Percentiles rank a stretch among this genome's conserved stretches.
These are phyloP conservation scores for Hippocampus comes DNA, from an alignment of 2,113 vertebrate species.

Conservation along the genomic window DNA sequence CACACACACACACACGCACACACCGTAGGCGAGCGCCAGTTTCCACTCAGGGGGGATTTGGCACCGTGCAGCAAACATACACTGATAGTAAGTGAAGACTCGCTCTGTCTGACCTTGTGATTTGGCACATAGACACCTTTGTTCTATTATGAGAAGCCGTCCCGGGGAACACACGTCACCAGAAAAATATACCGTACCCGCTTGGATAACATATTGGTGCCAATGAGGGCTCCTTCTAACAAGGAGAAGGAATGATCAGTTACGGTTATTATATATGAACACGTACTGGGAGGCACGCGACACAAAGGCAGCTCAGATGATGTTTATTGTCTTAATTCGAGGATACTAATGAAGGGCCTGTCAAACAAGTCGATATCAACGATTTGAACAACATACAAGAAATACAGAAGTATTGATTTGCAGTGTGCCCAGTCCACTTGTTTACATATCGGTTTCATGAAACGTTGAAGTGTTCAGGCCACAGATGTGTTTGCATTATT, in stretches of 20 bases:
- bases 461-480: too few species aligned
- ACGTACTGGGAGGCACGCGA: conserved; percentile 5
- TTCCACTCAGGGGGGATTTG: conserved; percentile 48
- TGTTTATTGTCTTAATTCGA: conserved; percentile 45
- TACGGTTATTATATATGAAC: conserved; percentile 26
- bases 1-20: conserved; percentile 1
- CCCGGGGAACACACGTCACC: neutral
- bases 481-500: too few species aligned
- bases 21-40: conserved; percentile 27
- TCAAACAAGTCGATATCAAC: neutral
- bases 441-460: too few species aligned
- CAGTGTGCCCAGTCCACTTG: too few species aligned
- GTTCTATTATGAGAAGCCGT: conserved; percentile 56
- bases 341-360: conserved; percentile 26
- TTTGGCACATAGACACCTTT: conserved; percentile 56
- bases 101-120: conserved; percentile 66
- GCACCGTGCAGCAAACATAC: conserved; percentile 50
- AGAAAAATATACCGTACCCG: neutral
- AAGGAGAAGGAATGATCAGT: neutral
- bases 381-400: too few species aligned
- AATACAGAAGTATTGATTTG: too few species aligned
- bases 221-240: neutral
- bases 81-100: conserved; percentile 65
- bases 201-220: neutral
- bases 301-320: conserved; percentile 5